Base-by-base conservation (phyloP, 2,888 invertebrate genomes). In the Trachelus stipa region DNA sequence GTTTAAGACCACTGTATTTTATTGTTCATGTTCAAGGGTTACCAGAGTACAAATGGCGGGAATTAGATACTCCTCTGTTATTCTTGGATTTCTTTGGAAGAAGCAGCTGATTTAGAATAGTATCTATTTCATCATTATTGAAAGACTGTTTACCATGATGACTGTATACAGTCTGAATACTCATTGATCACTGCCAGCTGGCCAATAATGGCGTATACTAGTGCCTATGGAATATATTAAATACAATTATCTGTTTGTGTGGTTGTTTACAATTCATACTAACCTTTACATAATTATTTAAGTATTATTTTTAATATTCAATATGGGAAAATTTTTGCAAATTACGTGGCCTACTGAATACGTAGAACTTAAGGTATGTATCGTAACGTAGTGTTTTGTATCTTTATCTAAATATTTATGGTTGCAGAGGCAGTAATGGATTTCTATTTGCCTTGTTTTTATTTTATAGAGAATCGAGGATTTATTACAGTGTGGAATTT, bases 401-500 rank as follows among this genome's bases (percentile, higher is more conserved):
- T 31, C 9, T 73, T 69, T 73, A 71, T 71, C 9, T 69, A 1
- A 23, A n/a, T 34, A 31, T 34, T 23, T 15, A 23, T 11, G 12
- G 71, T 31, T 40, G 9, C 71, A 6, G 4, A 12, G 68, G 11
- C 31, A 73, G 6, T 34, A 9, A 33, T 56, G 56, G 34, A 74
- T 31, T 79, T 78, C 77, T 77, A 79, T 34, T 76, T 78, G 30
- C 79, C 30, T 56, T 76, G 75, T 74, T 80, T 80, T 75, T 82
- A 15, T 73, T 76, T 89, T 90, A 68, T 81, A 93, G 93, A 87
- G 87, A 78, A 87, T 93, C 74, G 93, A 93, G 79, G 89, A 90
- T 37, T 85, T 91, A 12, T 84, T 93, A 31, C 83, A 91, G 34
- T 93, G 93, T 87, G 91, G 92, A 15, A 93, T 93, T 81, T 93